A percentile compares a stretch with the other conserved stretches of the same genome.
Evolutionary conservation across 2,113 vertebrate species (phyloP).

Genomic region (Psilopogon haemacephalus): DNA sequence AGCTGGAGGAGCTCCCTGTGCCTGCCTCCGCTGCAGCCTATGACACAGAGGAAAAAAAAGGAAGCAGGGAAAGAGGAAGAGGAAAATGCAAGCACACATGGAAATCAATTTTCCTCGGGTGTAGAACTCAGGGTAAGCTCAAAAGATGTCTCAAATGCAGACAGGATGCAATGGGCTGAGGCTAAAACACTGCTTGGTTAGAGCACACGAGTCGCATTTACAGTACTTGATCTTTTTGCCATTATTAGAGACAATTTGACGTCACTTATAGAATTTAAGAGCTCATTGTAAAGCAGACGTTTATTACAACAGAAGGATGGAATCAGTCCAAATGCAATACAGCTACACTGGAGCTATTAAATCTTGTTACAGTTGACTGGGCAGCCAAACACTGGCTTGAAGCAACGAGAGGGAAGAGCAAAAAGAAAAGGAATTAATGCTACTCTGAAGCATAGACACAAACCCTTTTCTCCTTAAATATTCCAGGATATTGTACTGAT

Average conservation of each 20-base stretch:
- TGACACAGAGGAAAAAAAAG: background rate
- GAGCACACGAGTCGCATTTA: background rate
- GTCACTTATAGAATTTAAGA: slow-evolving; percentile 65
- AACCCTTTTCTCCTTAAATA: background rate
- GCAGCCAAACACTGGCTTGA: slow-evolving; percentile 11
- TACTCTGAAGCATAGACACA: background rate
- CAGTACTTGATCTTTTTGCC: slow-evolving; percentile 65
- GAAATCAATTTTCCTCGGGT: background rate
- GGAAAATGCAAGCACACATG: fast-evolving
- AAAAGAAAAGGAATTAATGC: background rate
- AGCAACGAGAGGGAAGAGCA: background rate
- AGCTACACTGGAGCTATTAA: slow-evolving; percentile 50
- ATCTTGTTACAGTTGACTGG: slow-evolving; percentile 45
- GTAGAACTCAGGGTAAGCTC: background rate
- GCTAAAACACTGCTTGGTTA: background rate
- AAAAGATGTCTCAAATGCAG: background rate
- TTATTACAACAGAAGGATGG: slow-evolving; percentile 66
- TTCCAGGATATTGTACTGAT: background rate
- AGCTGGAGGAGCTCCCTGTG: background rate
- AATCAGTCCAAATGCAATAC: slow-evolving; percentile 35
- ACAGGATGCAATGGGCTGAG: background rate
- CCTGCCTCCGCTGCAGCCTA: background rate
- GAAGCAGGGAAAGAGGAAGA: background rate
- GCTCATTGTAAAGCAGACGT: slow-evolving; percentile 39
- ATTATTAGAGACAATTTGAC: slow-evolving; percentile 69